Conservation (phyloP, 2,888 invertebrate species). For the Clanis bilineata region DNA sequence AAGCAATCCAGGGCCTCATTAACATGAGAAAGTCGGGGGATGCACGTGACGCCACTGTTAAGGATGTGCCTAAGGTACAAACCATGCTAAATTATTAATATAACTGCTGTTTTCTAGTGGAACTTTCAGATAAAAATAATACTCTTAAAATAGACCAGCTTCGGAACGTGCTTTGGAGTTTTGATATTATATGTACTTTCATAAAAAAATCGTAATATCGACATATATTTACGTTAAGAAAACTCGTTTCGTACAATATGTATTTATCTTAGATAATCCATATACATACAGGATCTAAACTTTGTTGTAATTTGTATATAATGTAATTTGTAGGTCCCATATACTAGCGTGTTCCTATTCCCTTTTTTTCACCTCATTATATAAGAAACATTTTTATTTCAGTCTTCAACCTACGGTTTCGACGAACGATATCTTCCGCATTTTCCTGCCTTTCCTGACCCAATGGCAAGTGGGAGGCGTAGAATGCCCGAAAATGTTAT, state of each 20-base stretch:
- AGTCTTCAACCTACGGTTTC: slow-evolving; percentile 13
- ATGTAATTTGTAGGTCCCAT: too few species aligned
- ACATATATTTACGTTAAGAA: too few species aligned
- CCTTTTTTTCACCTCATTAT: too few species aligned
- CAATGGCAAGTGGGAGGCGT: slow-evolving; percentile 23
- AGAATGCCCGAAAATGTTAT: slow-evolving; percentile 22
- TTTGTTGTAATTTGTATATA: too few species aligned
- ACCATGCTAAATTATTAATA: neutral
- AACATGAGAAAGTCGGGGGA: slow-evolving; percentile 44
- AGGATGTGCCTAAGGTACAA: slow-evolving; percentile 21
- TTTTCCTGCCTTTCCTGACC: slow-evolving; percentile 19
- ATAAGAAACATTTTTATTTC: neutral
- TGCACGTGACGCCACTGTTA: slow-evolving; percentile 24
- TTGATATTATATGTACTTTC: too few species aligned
- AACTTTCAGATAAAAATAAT: neutral
- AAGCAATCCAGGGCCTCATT: slow-evolving; percentile 51
- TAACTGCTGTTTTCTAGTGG: neutral
- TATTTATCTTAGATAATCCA: too few species aligned
- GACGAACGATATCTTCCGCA: slow-evolving; percentile 26
- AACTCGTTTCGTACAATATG: too few species aligned
- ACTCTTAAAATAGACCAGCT: neutral
- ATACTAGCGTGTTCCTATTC: too few species aligned
- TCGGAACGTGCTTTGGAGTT: neutral
- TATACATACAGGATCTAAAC: too few species aligned
- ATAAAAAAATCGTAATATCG: too few species aligned